Base-by-base conservation (phyloP, 2,888 invertebrate genomes). In the Dusona sp. region DNA sequence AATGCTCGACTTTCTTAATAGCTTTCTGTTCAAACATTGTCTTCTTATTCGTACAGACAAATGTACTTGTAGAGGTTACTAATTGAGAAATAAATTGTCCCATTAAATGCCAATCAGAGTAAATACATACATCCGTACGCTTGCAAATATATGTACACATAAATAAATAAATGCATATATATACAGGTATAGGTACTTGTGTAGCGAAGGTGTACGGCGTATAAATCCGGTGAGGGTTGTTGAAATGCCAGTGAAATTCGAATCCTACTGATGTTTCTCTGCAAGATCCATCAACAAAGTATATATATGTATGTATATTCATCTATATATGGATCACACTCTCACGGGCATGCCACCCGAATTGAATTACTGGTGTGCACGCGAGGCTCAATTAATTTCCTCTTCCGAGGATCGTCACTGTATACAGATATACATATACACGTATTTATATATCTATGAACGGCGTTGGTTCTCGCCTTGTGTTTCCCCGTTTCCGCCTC, bases 341-440 rank as follows among this genome's bases (percentile, higher is more conserved):
- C 48, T 68, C 38, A 68, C 73, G 67, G 45, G 79, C 54, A 64
- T 45, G 57, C 61, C 75, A 54, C 65, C 83, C 48, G 83, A 86
- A 86, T 86, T 86, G 83, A 83, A 86, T 86, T 86, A 86, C 83
- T 68, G 79, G 45, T 45, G 70, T 79, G 83, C 83, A 86, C 83
- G 79, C 79, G 85, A 86, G 83, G 83, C 85, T 86, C 85, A 79
- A 86, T 86, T 86, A 83, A 86, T 86, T 86, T 86, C 83, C 83
- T 86, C 83, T 83, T 86, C 79, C 85, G 85, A 68, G 83, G 85
- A 83, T 83, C 83, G 79, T 83, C 83, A 64, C 79, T 70, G 22
- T 45, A 36, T 22, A 3, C 64, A 16, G 9, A 36, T 45, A 38
- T 51, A 48, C 25, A 77, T 48, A 70, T 22, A 64, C 45, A 25